phyloP scores from a whole-genome alignment of 2,113 vertebrate genomes.

The Chrysochloris asiatica region DNA sequence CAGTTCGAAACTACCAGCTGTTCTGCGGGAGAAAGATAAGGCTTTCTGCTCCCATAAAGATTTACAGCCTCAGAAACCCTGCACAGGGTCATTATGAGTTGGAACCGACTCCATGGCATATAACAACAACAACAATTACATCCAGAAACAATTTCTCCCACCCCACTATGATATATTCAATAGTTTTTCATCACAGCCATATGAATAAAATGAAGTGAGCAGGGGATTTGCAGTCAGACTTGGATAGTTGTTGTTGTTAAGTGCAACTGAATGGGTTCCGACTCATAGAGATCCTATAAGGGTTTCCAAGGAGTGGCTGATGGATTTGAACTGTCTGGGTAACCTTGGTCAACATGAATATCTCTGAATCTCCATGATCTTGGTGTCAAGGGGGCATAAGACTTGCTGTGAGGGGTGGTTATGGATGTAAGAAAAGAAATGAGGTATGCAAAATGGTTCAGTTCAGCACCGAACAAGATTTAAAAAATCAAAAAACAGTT shows the following conservation, averaged over 20 bases:
- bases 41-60: too few relatives aligned
- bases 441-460: not conserved
- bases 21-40: too few relatives aligned
- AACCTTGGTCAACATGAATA: not conserved
- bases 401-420: not conserved
- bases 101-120: too few relatives aligned
- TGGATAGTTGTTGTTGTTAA: too few relatives aligned
- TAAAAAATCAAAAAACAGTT: not conserved
- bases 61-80: too few relatives aligned
- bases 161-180: not conserved
- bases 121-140: too few relatives aligned
- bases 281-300: too few relatives aligned
- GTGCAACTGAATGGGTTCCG: too few relatives aligned
- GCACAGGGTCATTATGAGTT: too few relatives aligned
- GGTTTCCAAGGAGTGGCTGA: too few relatives aligned
- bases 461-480: not conserved
- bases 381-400: not conserved
- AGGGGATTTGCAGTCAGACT: not conserved
- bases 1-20: too few relatives aligned
- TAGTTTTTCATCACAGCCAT: not conserved
- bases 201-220: slow-evolving; percentile 33
- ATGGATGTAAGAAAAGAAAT: slow-evolving; percentile 5
- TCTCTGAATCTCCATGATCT: not conserved
- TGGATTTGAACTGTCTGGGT: too few relatives aligned
- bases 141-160: not conserved